phyloP scores from a whole-genome alignment of 2,797 vertebrate species.

The Lepus oiostolus region DNA sequence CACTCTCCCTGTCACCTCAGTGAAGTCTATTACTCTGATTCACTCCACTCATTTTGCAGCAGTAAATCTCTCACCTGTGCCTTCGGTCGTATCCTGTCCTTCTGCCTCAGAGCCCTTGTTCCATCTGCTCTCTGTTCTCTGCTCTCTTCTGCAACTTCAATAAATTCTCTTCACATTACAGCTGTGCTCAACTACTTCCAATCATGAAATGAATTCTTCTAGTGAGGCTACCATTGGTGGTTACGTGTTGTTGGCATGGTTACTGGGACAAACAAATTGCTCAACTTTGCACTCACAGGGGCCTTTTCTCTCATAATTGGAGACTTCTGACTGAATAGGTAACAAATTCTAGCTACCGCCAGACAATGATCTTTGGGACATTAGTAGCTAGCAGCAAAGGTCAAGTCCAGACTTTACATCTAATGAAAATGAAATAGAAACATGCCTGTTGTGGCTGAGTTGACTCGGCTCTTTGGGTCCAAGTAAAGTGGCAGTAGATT shows the following conservation, averaged over 20 bases:
- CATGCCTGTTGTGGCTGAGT: not conserved
- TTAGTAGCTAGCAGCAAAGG: not conserved
- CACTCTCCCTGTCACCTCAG: not conserved
- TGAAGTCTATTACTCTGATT: not conserved
- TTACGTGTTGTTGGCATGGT: not conserved
- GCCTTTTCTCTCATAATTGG: not conserved
- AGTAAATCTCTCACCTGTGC: not conserved
- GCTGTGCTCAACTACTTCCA: not conserved
- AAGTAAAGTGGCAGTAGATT: not conserved
- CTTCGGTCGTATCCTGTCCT: not conserved
- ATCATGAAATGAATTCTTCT: not conserved
- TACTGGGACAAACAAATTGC: not conserved
- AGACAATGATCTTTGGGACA: not conserved
- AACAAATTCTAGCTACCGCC: not conserved
- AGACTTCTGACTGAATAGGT: not conserved
- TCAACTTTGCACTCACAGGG: not conserved
- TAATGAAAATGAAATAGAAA: not conserved
- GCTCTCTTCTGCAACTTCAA: not conserved
- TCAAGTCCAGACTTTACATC: conserved; percentile 3
- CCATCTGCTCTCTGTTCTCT: not conserved
- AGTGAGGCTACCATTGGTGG: not conserved
- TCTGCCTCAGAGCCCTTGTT: not conserved
- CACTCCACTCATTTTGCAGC: not conserved
- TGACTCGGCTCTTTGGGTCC: not conserved
- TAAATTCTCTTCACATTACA: not conserved